Conservation (phyloP, 1,140 invertebrate genomes). For the Trichomalopsis sarcophagae region DNA sequence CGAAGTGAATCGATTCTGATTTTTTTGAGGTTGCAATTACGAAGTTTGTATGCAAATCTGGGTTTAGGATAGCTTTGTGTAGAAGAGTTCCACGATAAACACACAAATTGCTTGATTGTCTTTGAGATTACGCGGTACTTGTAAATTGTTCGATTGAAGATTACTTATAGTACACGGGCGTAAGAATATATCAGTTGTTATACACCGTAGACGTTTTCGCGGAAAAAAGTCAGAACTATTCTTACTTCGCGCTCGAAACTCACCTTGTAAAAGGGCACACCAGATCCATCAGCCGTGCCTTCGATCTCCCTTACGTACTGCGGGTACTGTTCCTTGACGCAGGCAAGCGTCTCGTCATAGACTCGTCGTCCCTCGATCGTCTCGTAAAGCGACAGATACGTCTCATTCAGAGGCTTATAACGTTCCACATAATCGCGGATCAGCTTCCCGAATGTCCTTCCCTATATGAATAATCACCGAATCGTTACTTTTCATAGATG, state of each 20-base stretch:
- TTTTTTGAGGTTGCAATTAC: no score
- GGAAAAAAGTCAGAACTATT: not conserved
- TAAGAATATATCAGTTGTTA: no score
- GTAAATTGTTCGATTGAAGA: no score
- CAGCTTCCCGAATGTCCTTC: slow-evolving; percentile 83
- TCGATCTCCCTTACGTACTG: slow-evolving; percentile 89
- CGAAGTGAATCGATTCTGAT: no score
- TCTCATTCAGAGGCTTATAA: slow-evolving; percentile 80
- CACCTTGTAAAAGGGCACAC: slow-evolving; percentile 88
- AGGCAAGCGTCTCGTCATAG: slow-evolving; percentile 84
- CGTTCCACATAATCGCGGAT: slow-evolving; percentile 82
- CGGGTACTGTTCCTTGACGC: slow-evolving; percentile 82
- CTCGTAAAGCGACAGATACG: slow-evolving; percentile 82
- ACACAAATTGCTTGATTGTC: no score
- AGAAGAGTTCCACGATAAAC: no score
- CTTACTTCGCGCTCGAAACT: not conserved
- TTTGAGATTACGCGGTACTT: no score
- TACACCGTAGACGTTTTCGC: not conserved
- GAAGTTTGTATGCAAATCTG: no score
- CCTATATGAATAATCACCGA: slow-evolving; percentile 73
- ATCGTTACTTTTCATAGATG: not conserved
- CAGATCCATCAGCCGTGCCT: slow-evolving; percentile 88
- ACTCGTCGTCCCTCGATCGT: slow-evolving; percentile 80
- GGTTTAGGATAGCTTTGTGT: no score
- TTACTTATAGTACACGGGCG: no score